These are phyloP conservation scores for Anas platyrhynchos DNA, from an alignment of 2,113 vertebrate genomes.

Conservation along the genomic window DNA sequence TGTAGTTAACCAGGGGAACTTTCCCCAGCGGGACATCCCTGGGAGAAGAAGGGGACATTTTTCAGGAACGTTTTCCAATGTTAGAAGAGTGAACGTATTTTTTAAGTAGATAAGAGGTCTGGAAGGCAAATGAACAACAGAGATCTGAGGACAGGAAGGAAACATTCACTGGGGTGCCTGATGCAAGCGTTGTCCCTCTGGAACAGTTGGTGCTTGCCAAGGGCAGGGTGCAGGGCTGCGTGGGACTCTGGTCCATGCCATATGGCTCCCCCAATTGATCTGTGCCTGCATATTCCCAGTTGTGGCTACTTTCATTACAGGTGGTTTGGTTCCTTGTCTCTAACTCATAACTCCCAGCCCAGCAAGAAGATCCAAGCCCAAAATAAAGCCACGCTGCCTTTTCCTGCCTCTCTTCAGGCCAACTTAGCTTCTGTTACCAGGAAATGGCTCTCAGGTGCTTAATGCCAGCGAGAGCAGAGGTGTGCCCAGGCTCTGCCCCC, in stretches of 20 bases:
- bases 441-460: not conserved
- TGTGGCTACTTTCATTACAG: not conserved
- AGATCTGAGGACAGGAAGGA: slow-evolving; percentile 18
- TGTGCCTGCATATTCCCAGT: not conserved
- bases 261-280: not conserved
- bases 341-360: not conserved
- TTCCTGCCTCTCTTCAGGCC: not conserved
- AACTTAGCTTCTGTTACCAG: not conserved
- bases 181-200: not conserved
- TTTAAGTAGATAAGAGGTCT: not conserved
- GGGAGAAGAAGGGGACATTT: not conserved
- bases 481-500: not conserved
- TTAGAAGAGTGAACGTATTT: not conserved
- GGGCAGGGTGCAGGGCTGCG: not conserved
- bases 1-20: not conserved
- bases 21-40: not conserved
- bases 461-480: not conserved
- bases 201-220: not conserved
- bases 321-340: not conserved
- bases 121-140: not conserved
- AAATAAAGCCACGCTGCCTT: not conserved
- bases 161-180: not conserved
- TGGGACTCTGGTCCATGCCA: not conserved
- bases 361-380: not conserved
- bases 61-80: not conserved